These are phyloP conservation scores for Rhagonycha lutea DNA, from an alignment of 2,888 invertebrate species.

Conservation along the genomic window DNA sequence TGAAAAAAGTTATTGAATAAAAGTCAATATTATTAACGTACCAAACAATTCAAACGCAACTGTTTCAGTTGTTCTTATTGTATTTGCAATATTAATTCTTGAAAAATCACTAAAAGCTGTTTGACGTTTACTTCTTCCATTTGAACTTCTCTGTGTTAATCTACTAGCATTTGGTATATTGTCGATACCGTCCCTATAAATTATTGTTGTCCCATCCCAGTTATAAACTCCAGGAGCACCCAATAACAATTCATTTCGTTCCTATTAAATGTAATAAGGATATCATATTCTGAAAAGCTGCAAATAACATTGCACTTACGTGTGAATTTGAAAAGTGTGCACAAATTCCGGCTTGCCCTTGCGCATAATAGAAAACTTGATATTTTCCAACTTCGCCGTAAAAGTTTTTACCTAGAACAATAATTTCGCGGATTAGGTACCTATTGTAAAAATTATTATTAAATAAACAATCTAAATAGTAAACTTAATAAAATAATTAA, in stretches of 20 bases:
- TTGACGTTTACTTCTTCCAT: neutral
- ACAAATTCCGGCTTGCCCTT: conserved; percentile 60
- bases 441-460: no score
- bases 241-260: conserved; percentile 51
- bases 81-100: conserved; percentile 52
- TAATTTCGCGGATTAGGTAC: no score
- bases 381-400: neutral
- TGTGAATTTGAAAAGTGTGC: conserved; percentile 54
- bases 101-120: conserved; percentile 40
- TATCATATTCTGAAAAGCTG: neutral
- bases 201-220: conserved; percentile 59
- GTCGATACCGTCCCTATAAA: conserved; percentile 33
- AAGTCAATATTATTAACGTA: conserved; percentile 35
- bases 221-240: conserved; percentile 67
- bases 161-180: conserved; percentile 32
- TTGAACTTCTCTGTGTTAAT: neutral
- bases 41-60: conserved; percentile 59
- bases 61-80: conserved; percentile 53
- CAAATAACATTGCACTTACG: conserved; percentile 29
- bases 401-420: neutral
- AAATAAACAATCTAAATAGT: no score
- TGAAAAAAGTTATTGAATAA: neutral
- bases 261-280: conserved; percentile 37
- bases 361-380: conserved; percentile 55
- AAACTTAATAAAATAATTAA: no score